These are phyloP conservation scores for Caenorhabditis sp. DNA, from an alignment of 2,888 invertebrate genomes.

Conservation along the genomic window DNA sequence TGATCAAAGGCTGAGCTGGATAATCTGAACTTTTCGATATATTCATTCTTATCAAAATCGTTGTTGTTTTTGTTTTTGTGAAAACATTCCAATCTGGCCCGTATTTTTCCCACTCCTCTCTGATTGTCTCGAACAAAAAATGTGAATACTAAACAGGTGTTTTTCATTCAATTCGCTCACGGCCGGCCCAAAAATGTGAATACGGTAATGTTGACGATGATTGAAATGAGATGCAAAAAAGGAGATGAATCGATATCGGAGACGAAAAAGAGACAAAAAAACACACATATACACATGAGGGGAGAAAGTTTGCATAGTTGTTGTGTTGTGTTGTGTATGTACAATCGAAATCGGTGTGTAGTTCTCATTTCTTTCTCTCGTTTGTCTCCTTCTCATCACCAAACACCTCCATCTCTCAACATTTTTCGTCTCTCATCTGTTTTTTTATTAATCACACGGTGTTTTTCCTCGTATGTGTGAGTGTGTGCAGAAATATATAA, in stretches of 20 bases:
- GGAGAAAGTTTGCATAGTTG: constrained; percentile 1
- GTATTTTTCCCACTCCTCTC: neutral
- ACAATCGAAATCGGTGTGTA: neutral
- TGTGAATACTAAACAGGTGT: neutral
- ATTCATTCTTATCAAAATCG: too few relatives aligned
- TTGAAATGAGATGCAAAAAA: neutral
- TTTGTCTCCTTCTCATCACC: neutral
- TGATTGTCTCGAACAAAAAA: neutral
- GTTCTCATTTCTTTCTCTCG: neutral
- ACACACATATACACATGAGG: neutral
- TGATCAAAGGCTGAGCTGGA: too few relatives aligned
- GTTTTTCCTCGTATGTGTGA: neutral
- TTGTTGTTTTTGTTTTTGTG: neutral
- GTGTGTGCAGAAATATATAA: too few relatives aligned
- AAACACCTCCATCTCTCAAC: constrained; percentile 6
- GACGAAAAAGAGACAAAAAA: neutral
- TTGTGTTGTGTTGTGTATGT: neutral
- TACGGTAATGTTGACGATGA: neutral
- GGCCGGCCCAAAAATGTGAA: neutral
- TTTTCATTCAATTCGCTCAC: neutral
- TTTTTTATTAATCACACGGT: constrained; percentile 9
- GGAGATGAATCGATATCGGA: neutral
- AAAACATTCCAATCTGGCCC: neutral
- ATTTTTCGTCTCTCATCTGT: constrained; percentile 1
- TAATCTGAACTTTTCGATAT: too few relatives aligned